Evolutionary conservation across 2,888 invertebrate species (phyloP).

Genomic region (Nomada lathburiana): DNA sequence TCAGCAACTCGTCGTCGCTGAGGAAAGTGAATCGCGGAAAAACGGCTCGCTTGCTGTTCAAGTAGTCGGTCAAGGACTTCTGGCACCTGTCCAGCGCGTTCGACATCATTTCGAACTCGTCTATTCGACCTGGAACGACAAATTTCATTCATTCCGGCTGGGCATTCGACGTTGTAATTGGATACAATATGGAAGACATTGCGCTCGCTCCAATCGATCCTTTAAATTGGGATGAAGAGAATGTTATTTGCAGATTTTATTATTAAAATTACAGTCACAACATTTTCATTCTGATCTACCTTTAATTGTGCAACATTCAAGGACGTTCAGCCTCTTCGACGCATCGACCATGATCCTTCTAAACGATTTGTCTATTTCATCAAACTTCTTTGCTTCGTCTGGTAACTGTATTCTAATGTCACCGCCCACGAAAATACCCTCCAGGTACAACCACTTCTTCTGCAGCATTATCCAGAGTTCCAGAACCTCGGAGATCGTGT

Average conservation of each 20-base stretch:
- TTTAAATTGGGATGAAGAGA: too few species aligned
- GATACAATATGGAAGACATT: too few species aligned
- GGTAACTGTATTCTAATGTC: slow-evolving; percentile 95
- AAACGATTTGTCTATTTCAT: slow-evolving; percentile 93
- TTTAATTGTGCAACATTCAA: slow-evolving; percentile 90
- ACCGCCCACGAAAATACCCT: slow-evolving; percentile 96
- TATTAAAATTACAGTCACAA: too few species aligned
- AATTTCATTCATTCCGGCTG: too few species aligned
- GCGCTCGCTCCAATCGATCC: too few species aligned
- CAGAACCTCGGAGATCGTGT: slow-evolving; percentile 93
- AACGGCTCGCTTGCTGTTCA: slow-evolving; percentile 93
- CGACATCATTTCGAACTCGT: slow-evolving; percentile 91
- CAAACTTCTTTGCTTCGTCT: slow-evolving; percentile 95
- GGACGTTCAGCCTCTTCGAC: slow-evolving; percentile 91
- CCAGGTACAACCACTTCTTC: slow-evolving; percentile 95
- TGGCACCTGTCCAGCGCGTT: slow-evolving; percentile 94
- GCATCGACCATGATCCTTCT: slow-evolving; percentile 94
- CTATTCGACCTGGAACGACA: slow-evolving; percentile 87
- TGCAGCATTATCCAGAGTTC: slow-evolving; percentile 95
- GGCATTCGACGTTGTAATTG: too few species aligned
- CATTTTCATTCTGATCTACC: slow-evolving; percentile 50
- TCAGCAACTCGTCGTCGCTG: slow-evolving; percentile 95
- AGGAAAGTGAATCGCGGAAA: slow-evolving; percentile 97
- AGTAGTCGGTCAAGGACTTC: slow-evolving; percentile 95
- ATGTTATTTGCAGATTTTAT: too few species aligned